Evolutionary conservation across 2,113 vertebrate species (phyloP).

Genomic region (Vicugna pacos): DNA sequence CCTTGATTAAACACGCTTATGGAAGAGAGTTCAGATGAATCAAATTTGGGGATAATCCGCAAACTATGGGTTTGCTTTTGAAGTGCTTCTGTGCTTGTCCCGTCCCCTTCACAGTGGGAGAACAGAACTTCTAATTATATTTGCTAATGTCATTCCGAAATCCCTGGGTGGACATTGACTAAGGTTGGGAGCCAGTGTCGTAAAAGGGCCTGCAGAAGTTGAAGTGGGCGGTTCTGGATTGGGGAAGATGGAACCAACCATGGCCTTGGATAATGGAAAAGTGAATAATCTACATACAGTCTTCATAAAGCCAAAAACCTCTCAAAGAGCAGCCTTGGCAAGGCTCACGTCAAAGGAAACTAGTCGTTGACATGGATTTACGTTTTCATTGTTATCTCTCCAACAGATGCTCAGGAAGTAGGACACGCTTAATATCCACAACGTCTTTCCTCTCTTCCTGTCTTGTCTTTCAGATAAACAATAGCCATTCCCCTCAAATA

Average conservation of each 20-base stretch:
- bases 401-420: background rate
- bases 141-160: background rate
- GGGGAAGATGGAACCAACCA: background rate
- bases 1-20: slow-evolving; percentile 52
- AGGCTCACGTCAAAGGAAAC: slow-evolving; percentile 4
- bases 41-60: background rate
- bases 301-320: background rate
- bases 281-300: background rate
- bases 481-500: background rate
- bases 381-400: slow-evolving; percentile 24
- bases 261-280: background rate
- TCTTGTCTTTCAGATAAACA: background rate
- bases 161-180: background rate
- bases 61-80: background rate
- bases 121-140: background rate
- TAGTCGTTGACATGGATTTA: background rate
- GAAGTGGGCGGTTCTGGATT: slow-evolving; percentile 3
- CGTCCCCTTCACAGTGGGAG: background rate
- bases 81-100: background rate
- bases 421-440: rapidly evolving
- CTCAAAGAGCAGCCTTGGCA: background rate
- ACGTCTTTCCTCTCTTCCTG: background rate
- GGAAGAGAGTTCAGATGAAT: slow-evolving; percentile 13
- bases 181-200: background rate
- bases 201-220: background rate